These are phyloP conservation scores for Monopis laevigella DNA, from an alignment of 2,888 invertebrate species.

Conservation along the genomic window DNA sequence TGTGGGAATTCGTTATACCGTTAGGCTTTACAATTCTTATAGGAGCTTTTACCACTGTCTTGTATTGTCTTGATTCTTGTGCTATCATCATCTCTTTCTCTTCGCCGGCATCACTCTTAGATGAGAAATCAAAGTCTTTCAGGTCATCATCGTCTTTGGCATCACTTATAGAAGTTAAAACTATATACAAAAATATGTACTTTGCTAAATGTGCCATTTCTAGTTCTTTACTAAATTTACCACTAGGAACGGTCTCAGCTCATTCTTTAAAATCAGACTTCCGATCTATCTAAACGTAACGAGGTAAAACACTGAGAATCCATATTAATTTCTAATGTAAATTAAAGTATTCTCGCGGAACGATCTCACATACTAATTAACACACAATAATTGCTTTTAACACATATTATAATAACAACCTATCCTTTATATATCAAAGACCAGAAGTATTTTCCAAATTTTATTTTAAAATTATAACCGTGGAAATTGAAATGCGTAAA, in stretches of 20 bases:
- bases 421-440: too few species aligned
- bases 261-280: conserved; percentile 4
- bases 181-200: conserved; percentile 16
- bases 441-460: too few species aligned
- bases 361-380: too few species aligned
- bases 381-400: too few species aligned
- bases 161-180: conserved; percentile 12
- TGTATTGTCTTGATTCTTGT: conserved; percentile 50
- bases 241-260: background rate
- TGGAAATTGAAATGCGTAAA: background rate
- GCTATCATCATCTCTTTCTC: conserved; percentile 53
- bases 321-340: conserved; percentile 1
- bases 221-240: conserved; percentile 5
- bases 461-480: background rate
- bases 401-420: too few species aligned
- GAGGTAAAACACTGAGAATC: background rate
- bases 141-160: conserved; percentile 34
- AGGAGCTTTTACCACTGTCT: conserved; percentile 44
- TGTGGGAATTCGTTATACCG: conserved; percentile 53
- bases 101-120: conserved; percentile 24
- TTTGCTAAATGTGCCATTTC: conserved; percentile 30
- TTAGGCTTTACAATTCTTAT: conserved; percentile 28
- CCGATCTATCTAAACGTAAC: background rate
- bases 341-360: conserved; percentile 1
- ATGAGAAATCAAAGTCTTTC: conserved; percentile 39